Evolutionary conservation across 1,140 invertebrate species (phyloP), one percentile per base, ranked within the genome.

Genomic region (Drosophila triauraria): DNA sequence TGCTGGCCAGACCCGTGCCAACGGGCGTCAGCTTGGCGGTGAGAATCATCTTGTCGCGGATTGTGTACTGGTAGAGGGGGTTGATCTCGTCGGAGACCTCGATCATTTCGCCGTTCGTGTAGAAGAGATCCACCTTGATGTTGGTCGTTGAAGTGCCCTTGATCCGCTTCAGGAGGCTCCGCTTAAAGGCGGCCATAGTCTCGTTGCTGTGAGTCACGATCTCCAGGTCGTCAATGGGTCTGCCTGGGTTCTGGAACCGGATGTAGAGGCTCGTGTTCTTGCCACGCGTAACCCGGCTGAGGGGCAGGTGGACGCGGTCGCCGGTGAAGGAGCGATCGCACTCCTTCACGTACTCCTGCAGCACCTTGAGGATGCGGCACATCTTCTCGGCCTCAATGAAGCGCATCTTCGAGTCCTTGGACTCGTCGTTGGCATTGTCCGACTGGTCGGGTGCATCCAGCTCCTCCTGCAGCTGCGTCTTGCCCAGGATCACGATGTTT

Each of bases 331-430:
- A 96, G 63, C 96, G 96, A 94, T 99, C 98, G 94, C 98, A 99
- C 93, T 99, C 98, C 70, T 96, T 97, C 61, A 99, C 96, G 92
- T 99, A 99, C 94, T 99, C 98, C 86, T 97, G 96, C 69, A 99
- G 95, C 80, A 99, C 98, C 94, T 98, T 97, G 90, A 99, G 95
- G 25, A 99, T 97, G 67, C 98, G 95, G 92, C 98, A 98, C 96
- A 99, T 98, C 93, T 97, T 96, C 51, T 96, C 95, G n/a, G 97
- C 96, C 91, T 98, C 97, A 40, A 95, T 94, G 78, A 86, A 91
- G 8, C 91, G 82, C 77, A 92, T 83, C 60, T 92, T 91, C 1
- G 79, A 78, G 61, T 93, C 92, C 67, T 92, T 93, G 0, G 82
- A 91, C 38, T 91, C 85, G 47, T 83, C 78, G 40, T 90, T 86